Evolutionary conservation across 2,797 vertebrate genomes (phyloP).

Genomic region (Cirrhinus mrigala): DNA sequence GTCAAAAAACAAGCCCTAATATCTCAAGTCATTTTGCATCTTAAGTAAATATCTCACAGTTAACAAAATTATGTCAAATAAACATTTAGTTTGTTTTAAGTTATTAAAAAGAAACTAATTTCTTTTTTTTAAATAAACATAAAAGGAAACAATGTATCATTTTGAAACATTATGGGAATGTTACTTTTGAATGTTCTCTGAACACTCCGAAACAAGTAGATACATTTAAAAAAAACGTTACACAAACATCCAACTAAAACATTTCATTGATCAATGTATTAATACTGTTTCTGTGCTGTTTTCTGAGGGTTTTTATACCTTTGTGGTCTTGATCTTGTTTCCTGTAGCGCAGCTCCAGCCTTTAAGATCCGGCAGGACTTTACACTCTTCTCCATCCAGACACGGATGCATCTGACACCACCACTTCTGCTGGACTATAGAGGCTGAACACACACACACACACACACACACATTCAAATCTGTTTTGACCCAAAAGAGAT

Average conservation of each 20-base stretch:
- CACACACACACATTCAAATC: neutral
- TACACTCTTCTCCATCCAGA: conserved; percentile 98
- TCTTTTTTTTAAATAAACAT: neutral
- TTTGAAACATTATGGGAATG: neutral
- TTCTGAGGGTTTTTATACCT: conserved; percentile 77
- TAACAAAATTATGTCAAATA: no score
- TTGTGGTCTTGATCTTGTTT: conserved; percentile 99
- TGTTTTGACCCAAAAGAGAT: neutral
- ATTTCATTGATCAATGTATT: neutral
- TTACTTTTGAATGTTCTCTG: neutral
- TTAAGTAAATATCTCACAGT: no score
- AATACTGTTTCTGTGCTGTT: neutral
- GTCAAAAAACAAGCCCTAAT: no score
- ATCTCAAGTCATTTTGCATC: no score
- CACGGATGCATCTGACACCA: conserved; percentile 99
- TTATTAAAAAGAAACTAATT: no score
- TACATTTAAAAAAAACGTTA: neutral
- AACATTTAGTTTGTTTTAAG: no score
- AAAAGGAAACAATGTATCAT: neutral
- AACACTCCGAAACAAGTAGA: neutral
- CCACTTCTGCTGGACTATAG: conserved; percentile 98
- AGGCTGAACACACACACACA: conserved; percentile 78
- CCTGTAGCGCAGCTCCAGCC: conserved; percentile 98
- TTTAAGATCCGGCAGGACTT: conserved; percentile 96
- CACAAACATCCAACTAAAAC: neutral